These are phyloP conservation scores for Planiliza haematocheilus DNA, from an alignment of 2,113 vertebrate species.

Conservation along the genomic window DNA sequence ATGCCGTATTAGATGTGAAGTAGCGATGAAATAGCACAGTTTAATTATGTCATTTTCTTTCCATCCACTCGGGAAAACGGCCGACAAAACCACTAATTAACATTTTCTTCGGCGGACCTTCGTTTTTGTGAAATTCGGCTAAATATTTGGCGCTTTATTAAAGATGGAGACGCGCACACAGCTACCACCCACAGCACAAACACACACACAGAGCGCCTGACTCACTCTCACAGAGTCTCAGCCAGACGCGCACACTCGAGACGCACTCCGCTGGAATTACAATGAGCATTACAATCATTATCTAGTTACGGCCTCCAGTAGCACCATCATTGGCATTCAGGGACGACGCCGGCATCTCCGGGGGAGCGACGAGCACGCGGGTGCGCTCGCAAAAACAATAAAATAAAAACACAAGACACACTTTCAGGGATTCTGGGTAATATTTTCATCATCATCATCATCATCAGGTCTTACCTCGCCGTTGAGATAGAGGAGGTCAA, in stretches of 20 bases:
- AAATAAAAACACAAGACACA: slow-evolving; percentile 27
- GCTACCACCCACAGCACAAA: slow-evolving; percentile 27
- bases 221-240: slow-evolving; percentile 11
- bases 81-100: slow-evolving; percentile 38
- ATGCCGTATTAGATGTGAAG: slow-evolving; percentile 44
- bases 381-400: slow-evolving; percentile 37
- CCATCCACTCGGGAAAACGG: slow-evolving; percentile 45
- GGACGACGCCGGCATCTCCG: slow-evolving; percentile 32
- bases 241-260: slow-evolving; percentile 36
- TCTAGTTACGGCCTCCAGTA: slow-evolving; percentile 64
- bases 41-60: slow-evolving; percentile 57
- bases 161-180: slow-evolving; percentile 15
- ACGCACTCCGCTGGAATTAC: slow-evolving; percentile 60
- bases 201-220: background rate
- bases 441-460: slow-evolving; percentile 14
- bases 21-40: slow-evolving; percentile 45
- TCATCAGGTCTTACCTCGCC: slow-evolving; percentile 86
- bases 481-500: slow-evolving; percentile 92
- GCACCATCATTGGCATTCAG: slow-evolving; percentile 73
- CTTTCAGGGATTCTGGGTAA: slow-evolving; percentile 24
- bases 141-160: slow-evolving; percentile 37
- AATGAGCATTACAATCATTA: slow-evolving; percentile 74
- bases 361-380: background rate
- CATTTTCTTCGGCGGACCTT: slow-evolving; percentile 42
- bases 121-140: slow-evolving; percentile 36